Evolutionary conservation across 1,140 invertebrate species (phyloP).

Genomic region (Calliopsis andreniformis): DNA sequence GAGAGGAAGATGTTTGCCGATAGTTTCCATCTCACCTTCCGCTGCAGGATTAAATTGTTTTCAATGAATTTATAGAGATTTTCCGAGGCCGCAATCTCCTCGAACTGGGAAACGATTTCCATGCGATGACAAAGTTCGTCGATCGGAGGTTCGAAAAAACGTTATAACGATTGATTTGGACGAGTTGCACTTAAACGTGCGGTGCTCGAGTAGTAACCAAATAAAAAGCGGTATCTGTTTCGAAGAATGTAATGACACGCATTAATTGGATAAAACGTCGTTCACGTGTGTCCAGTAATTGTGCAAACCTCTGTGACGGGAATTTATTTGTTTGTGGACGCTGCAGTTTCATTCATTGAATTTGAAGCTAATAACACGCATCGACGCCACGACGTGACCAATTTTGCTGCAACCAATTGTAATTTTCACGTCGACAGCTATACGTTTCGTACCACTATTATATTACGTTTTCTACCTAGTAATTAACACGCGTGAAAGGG

Average conservation of each 20-base stretch:
- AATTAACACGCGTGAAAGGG: conserved; percentile 29
- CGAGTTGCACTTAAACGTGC: not conserved
- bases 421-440: not conserved
- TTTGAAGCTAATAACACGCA: conserved; percentile 57
- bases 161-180: not conserved
- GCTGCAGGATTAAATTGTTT: conserved; percentile 57
- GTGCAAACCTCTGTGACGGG: conserved; percentile 32
- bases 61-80: conserved; percentile 64
- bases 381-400: conserved; percentile 35
- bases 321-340: conserved; percentile 52
- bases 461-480: not conserved
- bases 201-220: no score
- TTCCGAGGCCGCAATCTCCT: conserved; percentile 43
- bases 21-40: conserved; percentile 54
- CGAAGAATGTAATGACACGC: conserved; percentile 21
- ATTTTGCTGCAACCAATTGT: conserved; percentile 50
- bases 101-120: conserved; percentile 26
- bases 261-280: conserved; percentile 38
- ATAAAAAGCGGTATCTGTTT: no score
- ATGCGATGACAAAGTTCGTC: conserved; percentile 19
- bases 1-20: conserved; percentile 46
- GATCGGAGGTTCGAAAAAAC: conserved; percentile 9
- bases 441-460: not conserved
- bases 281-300: conserved; percentile 28
- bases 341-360: conserved; percentile 56